Conservation (phyloP, 2,797 vertebrate species). For the Neopelma chrysocephalum region DNA sequence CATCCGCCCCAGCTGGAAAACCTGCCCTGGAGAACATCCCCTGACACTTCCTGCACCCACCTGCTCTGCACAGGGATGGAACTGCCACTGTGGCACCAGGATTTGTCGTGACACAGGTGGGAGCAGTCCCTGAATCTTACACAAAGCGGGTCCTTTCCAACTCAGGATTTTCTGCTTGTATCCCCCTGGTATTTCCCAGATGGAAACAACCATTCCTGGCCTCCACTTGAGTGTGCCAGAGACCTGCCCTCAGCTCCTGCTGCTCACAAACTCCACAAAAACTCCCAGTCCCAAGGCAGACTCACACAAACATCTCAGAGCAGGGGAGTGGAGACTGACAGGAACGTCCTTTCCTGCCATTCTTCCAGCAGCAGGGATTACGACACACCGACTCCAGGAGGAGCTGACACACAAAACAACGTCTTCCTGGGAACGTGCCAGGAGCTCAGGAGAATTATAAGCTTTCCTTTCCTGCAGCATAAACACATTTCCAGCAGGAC, state of each 20-base stretch:
- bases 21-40: neutral
- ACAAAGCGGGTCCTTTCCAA: neutral
- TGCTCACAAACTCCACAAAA: neutral
- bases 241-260: neutral
- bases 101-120: accelerated
- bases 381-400: neutral
- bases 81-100: accelerated
- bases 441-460: neutral
- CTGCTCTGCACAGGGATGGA: accelerated
- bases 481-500: conserved; percentile 15
- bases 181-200: neutral
- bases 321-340: neutral
- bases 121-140: neutral
- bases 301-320: neutral
- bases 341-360: neutral
- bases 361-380: conserved; percentile 20
- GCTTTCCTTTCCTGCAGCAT: neutral
- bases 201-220: neutral
- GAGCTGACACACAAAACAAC: neutral
- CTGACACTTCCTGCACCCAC: neutral
- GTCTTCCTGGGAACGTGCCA: neutral
- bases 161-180: neutral
- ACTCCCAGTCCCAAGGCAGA: neutral
- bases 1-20: neutral
- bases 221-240: neutral